These are phyloP conservation scores for Leptodactylus fuscus DNA, from an alignment of 2,113 vertebrate genomes.

Conservation along the genomic window DNA sequence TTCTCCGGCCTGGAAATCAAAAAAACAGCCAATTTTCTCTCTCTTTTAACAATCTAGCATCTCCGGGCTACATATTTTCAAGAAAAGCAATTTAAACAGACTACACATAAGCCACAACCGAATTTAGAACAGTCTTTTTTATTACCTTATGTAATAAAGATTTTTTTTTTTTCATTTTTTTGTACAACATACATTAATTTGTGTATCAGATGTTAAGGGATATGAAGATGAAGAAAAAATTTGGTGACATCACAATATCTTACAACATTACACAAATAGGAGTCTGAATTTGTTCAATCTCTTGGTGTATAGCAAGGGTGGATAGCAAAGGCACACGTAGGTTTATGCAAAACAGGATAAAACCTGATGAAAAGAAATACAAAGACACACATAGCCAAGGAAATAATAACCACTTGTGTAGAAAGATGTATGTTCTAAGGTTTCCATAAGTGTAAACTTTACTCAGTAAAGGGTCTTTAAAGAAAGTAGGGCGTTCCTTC, in stretches of 20 bases:
- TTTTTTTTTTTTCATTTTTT: slow-evolving; percentile 72
- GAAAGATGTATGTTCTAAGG: background rate
- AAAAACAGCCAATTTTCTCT: background rate
- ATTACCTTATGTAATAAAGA: slow-evolving; percentile 92
- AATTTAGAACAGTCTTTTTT: slow-evolving; percentile 85
- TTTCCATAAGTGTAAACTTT: slow-evolving; percentile 16
- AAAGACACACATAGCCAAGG: background rate
- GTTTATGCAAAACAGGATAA: slow-evolving; percentile 69
- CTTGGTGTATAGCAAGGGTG: slow-evolving; percentile 88
- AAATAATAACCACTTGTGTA: background rate
- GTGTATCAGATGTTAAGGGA: slow-evolving; percentile 93
- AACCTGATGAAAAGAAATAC: slow-evolving; percentile 40
- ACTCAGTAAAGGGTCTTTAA: background rate
- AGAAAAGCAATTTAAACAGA: background rate
- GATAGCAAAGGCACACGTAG: slow-evolving; percentile 94
- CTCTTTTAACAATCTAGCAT: background rate
- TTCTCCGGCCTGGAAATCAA: too few relatives aligned
- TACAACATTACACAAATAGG: slow-evolving; percentile 93
- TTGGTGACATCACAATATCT: slow-evolving; percentile 93
- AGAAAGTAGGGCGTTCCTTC: background rate
- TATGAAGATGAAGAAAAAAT: slow-evolving; percentile 87
- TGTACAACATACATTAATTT: slow-evolving; percentile 93
- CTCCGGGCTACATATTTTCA: slow-evolving; percentile 41
- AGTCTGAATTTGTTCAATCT: slow-evolving; percentile 80
- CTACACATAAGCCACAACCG: slow-evolving; percentile 65